Evolutionary conservation across 2,888 invertebrate species (phyloP).

Genomic region (Isotomurus palustris): DNA sequence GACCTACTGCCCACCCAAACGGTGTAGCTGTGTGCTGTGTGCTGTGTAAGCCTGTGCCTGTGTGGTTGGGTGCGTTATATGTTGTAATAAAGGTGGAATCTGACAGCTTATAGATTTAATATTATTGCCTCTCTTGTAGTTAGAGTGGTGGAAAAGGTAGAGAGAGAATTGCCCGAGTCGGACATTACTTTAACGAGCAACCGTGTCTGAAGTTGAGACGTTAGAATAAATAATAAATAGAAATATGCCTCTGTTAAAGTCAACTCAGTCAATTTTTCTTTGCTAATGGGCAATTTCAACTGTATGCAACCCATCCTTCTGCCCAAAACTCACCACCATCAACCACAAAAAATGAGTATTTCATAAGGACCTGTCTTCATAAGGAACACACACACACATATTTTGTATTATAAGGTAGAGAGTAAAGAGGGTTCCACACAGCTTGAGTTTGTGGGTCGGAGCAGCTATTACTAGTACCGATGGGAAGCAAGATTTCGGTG

Average conservation of each 20-base stretch:
- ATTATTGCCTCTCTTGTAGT: constrained; percentile 23
- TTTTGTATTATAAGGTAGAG: no score
- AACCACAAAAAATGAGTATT: no score
- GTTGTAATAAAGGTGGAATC: constrained; percentile 15
- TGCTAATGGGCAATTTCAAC: constrained; percentile 9
- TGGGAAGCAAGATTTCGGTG: not conserved
- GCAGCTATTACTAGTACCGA: no score
- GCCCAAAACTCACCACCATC: no score
- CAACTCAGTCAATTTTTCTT: constrained; percentile 14
- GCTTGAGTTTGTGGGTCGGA: no score
- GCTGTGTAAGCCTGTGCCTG: not conserved
- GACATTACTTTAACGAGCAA: constrained; percentile 22
- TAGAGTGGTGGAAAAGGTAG: not conserved
- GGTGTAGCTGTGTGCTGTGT: no score
- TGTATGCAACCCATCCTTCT: no score
- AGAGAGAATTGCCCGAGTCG: not conserved
- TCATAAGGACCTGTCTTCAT: no score
- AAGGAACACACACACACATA: no score
- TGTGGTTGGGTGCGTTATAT: not conserved
- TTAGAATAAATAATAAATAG: constrained; percentile 27
- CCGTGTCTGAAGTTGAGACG: constrained; percentile 13
- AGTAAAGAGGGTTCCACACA: no score
- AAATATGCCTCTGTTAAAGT: constrained; percentile 19
- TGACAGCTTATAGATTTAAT: constrained; percentile 25
- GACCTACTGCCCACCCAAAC: no score